Evolutionary conservation across 2,888 invertebrate genomes (phyloP).

Genomic region (Tipula lateralis): DNA sequence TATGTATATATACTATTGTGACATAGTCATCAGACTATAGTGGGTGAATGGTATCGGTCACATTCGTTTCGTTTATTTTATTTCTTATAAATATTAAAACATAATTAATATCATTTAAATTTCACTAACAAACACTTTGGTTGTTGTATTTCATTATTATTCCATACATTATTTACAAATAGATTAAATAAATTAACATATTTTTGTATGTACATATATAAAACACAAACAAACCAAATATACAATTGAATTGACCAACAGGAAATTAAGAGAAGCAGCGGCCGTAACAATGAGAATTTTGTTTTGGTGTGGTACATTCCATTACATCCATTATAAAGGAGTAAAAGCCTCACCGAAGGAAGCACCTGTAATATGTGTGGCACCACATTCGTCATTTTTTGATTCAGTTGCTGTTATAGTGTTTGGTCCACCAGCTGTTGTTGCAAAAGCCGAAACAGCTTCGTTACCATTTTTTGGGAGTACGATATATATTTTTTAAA

Average conservation of each 20-base stretch:
- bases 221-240: background rate
- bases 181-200: background rate
- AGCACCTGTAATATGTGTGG: conserved; percentile 80
- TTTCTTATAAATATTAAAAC: background rate
- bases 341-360: conserved; percentile 57
- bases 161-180: background rate
- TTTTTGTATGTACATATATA: background rate
- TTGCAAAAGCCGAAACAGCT: conserved; percentile 81
- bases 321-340: conserved; percentile 71
- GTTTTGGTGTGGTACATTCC: conserved; percentile 78
- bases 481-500: conserved; percentile 51
- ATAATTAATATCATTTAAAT: background rate
- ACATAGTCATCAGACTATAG: no score
- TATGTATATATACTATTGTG: no score
- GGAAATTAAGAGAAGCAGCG: conserved; percentile 60
- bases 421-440: conserved; percentile 81
- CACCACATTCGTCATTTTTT: conserved; percentile 88
- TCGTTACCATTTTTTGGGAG: conserved; percentile 85
- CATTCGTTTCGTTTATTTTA: background rate
- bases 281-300: conserved; percentile 68
- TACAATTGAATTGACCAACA: conserved; percentile 39
- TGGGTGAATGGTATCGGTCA: background rate
- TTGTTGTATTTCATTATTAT: background rate
- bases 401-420: conserved; percentile 80
- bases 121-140: background rate